Evolutionary conservation across 1,140 invertebrate genomes (phyloP).

Genomic region (Atta cephalotes): DNA sequence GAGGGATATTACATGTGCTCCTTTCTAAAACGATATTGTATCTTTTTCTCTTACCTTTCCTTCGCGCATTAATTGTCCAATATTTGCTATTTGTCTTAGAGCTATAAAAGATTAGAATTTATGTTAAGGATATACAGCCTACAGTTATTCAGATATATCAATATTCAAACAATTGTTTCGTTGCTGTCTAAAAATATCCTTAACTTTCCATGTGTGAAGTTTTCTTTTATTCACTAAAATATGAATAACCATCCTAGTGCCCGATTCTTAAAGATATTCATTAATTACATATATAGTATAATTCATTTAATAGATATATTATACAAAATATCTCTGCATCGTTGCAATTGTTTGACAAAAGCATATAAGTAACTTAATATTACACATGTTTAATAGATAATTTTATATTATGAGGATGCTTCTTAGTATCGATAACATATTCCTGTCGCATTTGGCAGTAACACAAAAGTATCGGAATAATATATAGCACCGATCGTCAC

Average conservation of each 20-base stretch:
- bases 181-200: constrained; percentile 74
- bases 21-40: constrained; percentile 35
- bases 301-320: constrained; percentile 67
- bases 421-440: constrained; percentile 54
- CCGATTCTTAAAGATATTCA: constrained; percentile 60
- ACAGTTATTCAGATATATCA: constrained; percentile 61
- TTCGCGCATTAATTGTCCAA: constrained; percentile 45
- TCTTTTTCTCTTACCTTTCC: constrained; percentile 48
- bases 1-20: constrained; percentile 21
- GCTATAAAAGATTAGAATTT: constrained; percentile 71
- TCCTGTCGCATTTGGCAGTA: constrained; percentile 70
- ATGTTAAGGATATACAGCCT: constrained; percentile 68
- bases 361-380: constrained; percentile 57
- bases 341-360: constrained; percentile 64
- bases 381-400: constrained; percentile 45
- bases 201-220: constrained; percentile 65
- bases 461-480: constrained; percentile 72
- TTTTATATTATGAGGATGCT: constrained; percentile 54
- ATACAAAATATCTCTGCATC: constrained; percentile 69
- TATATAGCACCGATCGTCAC: constrained; percentile 67
- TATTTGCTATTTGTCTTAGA: constrained; percentile 62
- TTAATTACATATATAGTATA: constrained; percentile 55
- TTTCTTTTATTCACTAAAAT: constrained; percentile 66
- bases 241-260: constrained; percentile 60
- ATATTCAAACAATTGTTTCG: constrained; percentile 71